phyloP scores from a whole-genome alignment of 1,140 invertebrate species.

The Stegodyphus dumicola region DNA sequence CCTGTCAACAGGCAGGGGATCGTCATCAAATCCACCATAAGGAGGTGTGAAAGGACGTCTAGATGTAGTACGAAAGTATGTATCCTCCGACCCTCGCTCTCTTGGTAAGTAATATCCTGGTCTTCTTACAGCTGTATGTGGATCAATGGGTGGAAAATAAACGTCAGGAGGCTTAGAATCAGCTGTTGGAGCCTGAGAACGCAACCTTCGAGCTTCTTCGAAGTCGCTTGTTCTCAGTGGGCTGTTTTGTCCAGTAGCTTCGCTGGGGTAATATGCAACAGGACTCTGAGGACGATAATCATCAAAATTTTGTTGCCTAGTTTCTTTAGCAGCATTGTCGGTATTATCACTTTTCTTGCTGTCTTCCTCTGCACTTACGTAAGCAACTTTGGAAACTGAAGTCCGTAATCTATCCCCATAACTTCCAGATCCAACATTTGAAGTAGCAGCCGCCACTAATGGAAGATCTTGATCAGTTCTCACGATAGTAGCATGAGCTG shows the following conservation, averaged over 20 bases:
- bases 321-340: slow-evolving; percentile 20
- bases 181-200: not conserved
- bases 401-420: not conserved
- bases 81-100: not conserved
- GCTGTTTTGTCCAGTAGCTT: not conserved
- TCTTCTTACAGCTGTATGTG: slow-evolving; percentile 36
- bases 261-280: slow-evolving; percentile 34
- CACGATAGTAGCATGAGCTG: slow-evolving; percentile 45
- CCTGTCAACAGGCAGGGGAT: slow-evolving; percentile 10
- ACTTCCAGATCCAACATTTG: not conserved
- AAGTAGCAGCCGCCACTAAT: slow-evolving; percentile 16
- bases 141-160: slow-evolving; percentile 46
- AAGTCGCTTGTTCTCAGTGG: not conserved
- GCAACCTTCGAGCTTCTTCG: not conserved
- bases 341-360: not conserved
- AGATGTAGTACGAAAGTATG: slow-evolving; percentile 27
- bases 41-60: slow-evolving; percentile 39
- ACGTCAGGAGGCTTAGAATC: slow-evolving; percentile 17
- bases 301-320: slow-evolving; percentile 26
- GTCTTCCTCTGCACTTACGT: slow-evolving; percentile 2
- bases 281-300: slow-evolving; percentile 46
- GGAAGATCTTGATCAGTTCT: slow-evolving; percentile 23
- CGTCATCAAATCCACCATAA: slow-evolving; percentile 54
- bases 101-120: slow-evolving; percentile 3
- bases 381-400: slow-evolving; percentile 12